Evolutionary conservation across 1,140 invertebrate species (phyloP).

Genomic region (Solenopsis fugax): DNA sequence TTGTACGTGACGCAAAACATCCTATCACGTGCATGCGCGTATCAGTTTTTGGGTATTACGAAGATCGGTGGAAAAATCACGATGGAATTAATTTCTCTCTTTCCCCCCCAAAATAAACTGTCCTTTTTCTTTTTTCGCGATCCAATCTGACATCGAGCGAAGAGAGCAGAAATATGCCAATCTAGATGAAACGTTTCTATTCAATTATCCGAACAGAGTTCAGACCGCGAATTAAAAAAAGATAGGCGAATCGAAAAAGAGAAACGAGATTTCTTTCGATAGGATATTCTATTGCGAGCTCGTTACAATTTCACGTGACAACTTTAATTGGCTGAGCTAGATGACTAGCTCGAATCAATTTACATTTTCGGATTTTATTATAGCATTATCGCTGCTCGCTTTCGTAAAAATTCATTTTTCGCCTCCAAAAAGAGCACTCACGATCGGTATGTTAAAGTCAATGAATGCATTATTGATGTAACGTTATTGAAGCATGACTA

Average conservation of each 20-base stretch:
- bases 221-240: slow-evolving; percentile 1
- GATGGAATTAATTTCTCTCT: slow-evolving; percentile 21
- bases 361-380: slow-evolving; percentile 15
- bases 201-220: slow-evolving; percentile 36
- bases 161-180: slow-evolving; percentile 10
- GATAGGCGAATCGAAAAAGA: neutral
- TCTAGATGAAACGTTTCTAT: slow-evolving; percentile 36
- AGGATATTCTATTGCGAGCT: neutral
- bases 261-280: neutral
- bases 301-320: slow-evolving; percentile 25
- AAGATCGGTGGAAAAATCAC: neutral
- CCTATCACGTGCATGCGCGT: neutral
- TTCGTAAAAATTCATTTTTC: neutral
- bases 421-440: neutral
- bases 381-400: neutral
- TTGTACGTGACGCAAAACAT: slow-evolving; percentile 14
- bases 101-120: neutral
- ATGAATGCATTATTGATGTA: slow-evolving; percentile 7
- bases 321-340: neutral
- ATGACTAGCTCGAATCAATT: neutral
- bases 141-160: neutral
- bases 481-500: neutral
- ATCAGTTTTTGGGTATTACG: neutral
- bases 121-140: neutral
- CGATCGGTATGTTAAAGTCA: neutral